A percentile compares a stretch with the other conserved stretches of the same genome.
phyloP scores from a whole-genome alignment of 1,140 invertebrate genomes.

The Trichogramma pretiosum region DNA sequence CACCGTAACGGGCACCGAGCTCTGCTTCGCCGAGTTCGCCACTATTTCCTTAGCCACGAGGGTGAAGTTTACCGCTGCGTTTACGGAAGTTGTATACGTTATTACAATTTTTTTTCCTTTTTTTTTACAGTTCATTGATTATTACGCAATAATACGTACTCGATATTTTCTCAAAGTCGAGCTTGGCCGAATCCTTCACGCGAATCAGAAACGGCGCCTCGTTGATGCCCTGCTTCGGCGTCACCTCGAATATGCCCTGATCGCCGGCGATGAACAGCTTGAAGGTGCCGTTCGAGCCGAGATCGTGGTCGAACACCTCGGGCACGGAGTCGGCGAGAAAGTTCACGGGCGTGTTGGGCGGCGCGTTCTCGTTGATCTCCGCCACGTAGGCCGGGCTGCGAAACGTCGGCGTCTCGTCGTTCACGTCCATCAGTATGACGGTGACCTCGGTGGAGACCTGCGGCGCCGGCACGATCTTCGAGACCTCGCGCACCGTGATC shows the following conservation, averaged over 20 bases:
- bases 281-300: conserved; percentile 91
- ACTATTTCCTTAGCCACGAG: conserved; percentile 78
- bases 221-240: conserved; percentile 79
- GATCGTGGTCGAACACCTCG: conserved; percentile 86
- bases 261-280: conserved; percentile 70
- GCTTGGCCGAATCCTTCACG: conserved; percentile 70
- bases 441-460: conserved; percentile 82
- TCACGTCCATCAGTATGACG: conserved; percentile 87
- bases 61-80: conserved; percentile 74
- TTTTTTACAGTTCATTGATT: too few relatives aligned
- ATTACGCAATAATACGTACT: conserved; percentile 34
- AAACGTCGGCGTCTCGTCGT: conserved; percentile 87
- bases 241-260: conserved; percentile 79
- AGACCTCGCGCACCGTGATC: conserved; percentile 59
- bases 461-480: conserved; percentile 56
- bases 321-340: conserved; percentile 73
- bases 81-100: too few relatives aligned
- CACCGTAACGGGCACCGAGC: conserved; percentile 74
- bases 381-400: conserved; percentile 68
- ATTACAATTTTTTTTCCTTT: too few relatives aligned
- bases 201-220: conserved; percentile 86
- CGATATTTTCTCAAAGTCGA: conserved; percentile 78
- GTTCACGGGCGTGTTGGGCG: conserved; percentile 79
- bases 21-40: conserved; percentile 61
- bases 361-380: conserved; percentile 87